Evolutionary conservation across 2,113 vertebrate genomes (phyloP).

Genomic region (Piprites chloris): DNA sequence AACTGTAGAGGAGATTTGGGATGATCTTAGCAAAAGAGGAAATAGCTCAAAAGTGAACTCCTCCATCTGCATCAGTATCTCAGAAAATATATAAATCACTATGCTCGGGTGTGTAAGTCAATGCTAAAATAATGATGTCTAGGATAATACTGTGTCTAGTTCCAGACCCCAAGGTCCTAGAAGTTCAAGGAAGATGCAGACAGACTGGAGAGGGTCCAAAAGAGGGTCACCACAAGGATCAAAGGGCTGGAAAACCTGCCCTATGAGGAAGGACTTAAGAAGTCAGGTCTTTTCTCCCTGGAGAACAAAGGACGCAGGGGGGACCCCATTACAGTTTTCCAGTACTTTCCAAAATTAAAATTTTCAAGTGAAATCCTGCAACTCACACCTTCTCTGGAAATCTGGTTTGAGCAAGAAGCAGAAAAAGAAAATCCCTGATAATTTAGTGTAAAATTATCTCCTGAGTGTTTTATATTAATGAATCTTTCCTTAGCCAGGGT

Average conservation of each 20-base stretch:
- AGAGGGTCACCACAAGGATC: accelerated
- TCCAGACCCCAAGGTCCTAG: background rate
- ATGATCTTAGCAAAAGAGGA: background rate
- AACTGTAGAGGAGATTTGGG: background rate
- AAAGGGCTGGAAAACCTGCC: background rate
- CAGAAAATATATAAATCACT: background rate
- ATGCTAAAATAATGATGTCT: background rate
- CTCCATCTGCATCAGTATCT: background rate
- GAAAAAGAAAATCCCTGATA: background rate
- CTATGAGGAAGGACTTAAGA: background rate
- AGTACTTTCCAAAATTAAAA: background rate
- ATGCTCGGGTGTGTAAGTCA: accelerated
- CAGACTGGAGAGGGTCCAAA: background rate
- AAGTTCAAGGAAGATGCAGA: background rate
- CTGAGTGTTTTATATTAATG: background rate
- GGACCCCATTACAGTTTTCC: background rate
- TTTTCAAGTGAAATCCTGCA: background rate
- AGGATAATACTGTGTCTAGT: background rate
- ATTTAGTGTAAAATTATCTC: background rate
- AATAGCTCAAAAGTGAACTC: background rate
- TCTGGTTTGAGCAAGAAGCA: background rate
- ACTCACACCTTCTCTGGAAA: background rate
- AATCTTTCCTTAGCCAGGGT: background rate
- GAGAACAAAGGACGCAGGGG: background rate
- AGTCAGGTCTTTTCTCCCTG: background rate